Percentiles rank a stretch among this genome's conserved stretches.
These are phyloP conservation scores for Ophioderma brevispina DNA, from an alignment of 35 echinoderm and acorn worm genomes.

Conservation along the genomic window DNA sequence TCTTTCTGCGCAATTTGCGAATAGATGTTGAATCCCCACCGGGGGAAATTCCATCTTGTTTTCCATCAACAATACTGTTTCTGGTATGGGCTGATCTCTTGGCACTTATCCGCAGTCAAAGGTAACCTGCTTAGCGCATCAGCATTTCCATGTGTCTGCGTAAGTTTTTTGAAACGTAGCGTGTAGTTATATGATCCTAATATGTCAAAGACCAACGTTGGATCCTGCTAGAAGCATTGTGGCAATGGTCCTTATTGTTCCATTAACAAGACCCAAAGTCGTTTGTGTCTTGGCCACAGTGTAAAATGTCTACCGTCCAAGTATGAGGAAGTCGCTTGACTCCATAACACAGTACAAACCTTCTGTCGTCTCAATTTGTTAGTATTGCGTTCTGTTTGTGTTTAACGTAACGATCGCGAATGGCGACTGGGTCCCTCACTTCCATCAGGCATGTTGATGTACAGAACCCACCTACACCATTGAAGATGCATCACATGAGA, in stretches of 20 bases:
- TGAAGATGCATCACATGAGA: conserved; percentile 50
- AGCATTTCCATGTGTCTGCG: background rate
- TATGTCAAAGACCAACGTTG: background rate
- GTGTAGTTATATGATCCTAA: background rate
- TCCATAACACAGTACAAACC: conserved; percentile 48
- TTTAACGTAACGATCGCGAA: conserved; percentile 44
- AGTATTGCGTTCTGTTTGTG: conserved; percentile 62
- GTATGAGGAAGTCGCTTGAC: conserved; percentile 61
- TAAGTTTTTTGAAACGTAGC: background rate
- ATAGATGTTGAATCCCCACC: too few species aligned
- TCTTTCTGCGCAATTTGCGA: too few species aligned
- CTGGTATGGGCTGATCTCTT: too few species aligned
- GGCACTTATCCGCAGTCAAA: too few species aligned
- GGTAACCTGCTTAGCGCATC: background rate
- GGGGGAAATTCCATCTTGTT: too few species aligned
- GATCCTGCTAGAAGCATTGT: background rate
- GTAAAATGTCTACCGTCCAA: conserved; percentile 60
- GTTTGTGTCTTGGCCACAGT: conserved; percentile 66
- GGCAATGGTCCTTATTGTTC: background rate
- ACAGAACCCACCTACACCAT: conserved; percentile 70
- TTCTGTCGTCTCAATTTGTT: conserved; percentile 68
- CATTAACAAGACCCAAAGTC: conserved; percentile 36
- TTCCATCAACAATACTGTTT: too few species aligned
- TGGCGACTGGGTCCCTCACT: conserved; percentile 50
- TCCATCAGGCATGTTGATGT: conserved; percentile 30